phyloP scores from a whole-genome alignment of 2,797 vertebrate species.

The Pampus argenteus region DNA sequence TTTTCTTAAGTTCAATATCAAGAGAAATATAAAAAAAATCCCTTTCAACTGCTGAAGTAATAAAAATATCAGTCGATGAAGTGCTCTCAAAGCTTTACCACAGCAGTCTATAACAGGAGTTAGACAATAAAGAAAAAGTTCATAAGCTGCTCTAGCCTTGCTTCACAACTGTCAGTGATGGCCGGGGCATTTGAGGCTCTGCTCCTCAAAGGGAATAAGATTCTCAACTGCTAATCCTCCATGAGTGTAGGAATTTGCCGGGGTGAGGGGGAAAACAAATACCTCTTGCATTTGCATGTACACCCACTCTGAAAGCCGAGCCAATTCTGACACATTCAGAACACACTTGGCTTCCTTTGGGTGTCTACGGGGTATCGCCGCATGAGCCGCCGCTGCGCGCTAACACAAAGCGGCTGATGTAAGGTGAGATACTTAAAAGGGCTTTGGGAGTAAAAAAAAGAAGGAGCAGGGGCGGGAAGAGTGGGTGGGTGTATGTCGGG shows the following conservation, averaged over 20 bases:
- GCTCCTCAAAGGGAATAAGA: constrained; percentile 74
- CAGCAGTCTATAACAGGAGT: constrained; percentile 45
- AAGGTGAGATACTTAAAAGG: constrained; percentile 85
- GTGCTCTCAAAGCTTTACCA: constrained; percentile 12
- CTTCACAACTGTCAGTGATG: constrained; percentile 62
- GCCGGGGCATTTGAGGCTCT: constrained; percentile 62
- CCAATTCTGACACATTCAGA: constrained; percentile 83
- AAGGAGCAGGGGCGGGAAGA: constrained; percentile 52
- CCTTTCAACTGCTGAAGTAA: constrained; percentile 1
- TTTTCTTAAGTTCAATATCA: background rate
- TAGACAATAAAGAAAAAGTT: constrained; percentile 55
- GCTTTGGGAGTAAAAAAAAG: constrained; percentile 71
- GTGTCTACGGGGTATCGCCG: constrained; percentile 71
- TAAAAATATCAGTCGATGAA: constrained; percentile 31
- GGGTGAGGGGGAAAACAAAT: constrained; percentile 73
- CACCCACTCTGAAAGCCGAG: constrained; percentile 79
- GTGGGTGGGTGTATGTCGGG: constrained; percentile 36
- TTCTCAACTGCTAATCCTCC: constrained; percentile 79
- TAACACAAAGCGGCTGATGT: constrained; percentile 82
- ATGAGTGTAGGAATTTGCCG: constrained; percentile 76
- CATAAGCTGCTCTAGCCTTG: constrained; percentile 50
- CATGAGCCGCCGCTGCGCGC: constrained; percentile 55
- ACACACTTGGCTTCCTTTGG: constrained; percentile 77
- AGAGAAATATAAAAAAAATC: background rate
- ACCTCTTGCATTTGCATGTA: constrained; percentile 78